Base-by-base conservation (phyloP, 2,797 vertebrate species). In the Hippopotamyrus pictus region DNA sequence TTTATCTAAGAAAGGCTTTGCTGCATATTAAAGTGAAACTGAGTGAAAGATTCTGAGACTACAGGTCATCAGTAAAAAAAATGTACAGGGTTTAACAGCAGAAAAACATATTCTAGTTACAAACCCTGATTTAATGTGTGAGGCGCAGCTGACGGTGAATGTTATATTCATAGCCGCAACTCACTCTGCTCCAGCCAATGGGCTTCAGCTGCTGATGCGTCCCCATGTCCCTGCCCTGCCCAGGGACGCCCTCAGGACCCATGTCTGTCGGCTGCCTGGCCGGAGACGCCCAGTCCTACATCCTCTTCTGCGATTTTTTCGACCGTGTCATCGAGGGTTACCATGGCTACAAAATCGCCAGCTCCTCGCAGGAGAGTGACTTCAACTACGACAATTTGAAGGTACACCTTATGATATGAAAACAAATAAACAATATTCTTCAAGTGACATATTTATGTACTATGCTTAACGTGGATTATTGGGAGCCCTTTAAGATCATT, bases 281-380 rank as follows among this genome's bases (percentile, higher is more conserved):
- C 0, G 96, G 95, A 0, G 96, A 96, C 50, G 94, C 92, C 0
- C 93, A 96, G 89, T 95, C 93, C 88, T 96, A 96, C 91, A 89
- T 95, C 76, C 91, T 96, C 79, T 96, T 96, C 93, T 96, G 95
- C 44, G 94, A 95, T 89, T 96, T 96, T 89, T 95, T 96, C 3
- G 96, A 96, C 90, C 94, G 93, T 6, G 44, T 96, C 89, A 96
- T 96, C 0, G 94, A 95, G 59, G 92, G 92, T 9, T 93, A 93
- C 90, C 96, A 96, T 5, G 85, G 89, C 82, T 95, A 95, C 92
- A 94, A 93, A 88, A 69, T 94, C 89, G 91, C 73, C 89, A 91
- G 79, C 83, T 76, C 88, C 33, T 57, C 37, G 1, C 95, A 94
- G n/a, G 91, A 94, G 88, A 95, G 94, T 12, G 95, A 96, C 92